Evolutionary conservation across 2,888 invertebrate genomes (phyloP).

Genomic region (Coelinius sp.): DNA sequence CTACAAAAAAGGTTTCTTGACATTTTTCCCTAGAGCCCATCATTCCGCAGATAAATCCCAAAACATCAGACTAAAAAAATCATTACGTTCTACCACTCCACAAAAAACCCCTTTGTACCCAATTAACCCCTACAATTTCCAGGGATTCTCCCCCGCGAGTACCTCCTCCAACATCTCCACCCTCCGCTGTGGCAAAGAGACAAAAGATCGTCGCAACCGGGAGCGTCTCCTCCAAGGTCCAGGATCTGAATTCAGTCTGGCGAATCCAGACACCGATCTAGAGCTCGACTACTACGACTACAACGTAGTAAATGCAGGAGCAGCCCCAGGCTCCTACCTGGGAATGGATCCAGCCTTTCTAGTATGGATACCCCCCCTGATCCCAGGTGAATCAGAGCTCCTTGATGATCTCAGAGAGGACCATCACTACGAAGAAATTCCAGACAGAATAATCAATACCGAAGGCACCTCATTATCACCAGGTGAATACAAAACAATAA

Average conservation of each 20-base stretch:
- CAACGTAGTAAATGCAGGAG: conserved; percentile 85
- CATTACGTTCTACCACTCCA: too few relatives aligned
- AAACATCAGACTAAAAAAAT: too few relatives aligned
- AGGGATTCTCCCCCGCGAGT: conserved; percentile 63
- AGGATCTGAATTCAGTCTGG: conserved; percentile 84
- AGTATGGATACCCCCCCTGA: conserved; percentile 89
- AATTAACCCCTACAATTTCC: too few relatives aligned
- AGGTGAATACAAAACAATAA: conserved; percentile 57
- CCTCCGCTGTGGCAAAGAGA: conserved; percentile 72
- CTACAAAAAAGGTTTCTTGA: too few relatives aligned
- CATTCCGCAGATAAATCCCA: too few relatives aligned
- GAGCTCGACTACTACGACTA: conserved; percentile 92
- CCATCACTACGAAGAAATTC: conserved; percentile 53
- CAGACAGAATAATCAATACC: conserved; percentile 47
- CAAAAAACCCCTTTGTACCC: too few relatives aligned
- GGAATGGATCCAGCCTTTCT: conserved; percentile 92
- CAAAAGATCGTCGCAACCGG: conserved; percentile 84
- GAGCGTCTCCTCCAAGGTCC: conserved; percentile 78
- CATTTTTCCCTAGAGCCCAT: too few relatives aligned
- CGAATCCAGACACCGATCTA: conserved; percentile 81
- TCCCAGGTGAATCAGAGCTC: conserved; percentile 75
- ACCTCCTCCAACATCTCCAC: conserved; percentile 61
- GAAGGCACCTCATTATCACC: conserved; percentile 62
- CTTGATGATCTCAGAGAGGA: conserved; percentile 53
- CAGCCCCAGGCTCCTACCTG: conserved; percentile 87